phyloP scores from a whole-genome alignment of 2,113 vertebrate species.

The Zosterops hypoxanthus region DNA sequence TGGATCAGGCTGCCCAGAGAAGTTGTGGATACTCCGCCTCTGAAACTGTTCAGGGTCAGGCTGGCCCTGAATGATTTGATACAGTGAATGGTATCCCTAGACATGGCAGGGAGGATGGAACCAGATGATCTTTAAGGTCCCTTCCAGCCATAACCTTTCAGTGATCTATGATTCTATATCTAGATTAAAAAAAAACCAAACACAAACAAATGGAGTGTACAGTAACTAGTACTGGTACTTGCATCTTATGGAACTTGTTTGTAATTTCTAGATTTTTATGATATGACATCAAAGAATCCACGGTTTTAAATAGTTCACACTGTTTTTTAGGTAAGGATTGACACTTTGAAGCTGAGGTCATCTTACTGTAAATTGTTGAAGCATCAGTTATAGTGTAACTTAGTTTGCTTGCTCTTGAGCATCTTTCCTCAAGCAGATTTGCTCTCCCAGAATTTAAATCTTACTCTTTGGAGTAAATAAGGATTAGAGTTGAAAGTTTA shows the following conservation, averaged over 20 bases:
- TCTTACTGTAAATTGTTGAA: neutral
- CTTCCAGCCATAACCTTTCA: neutral
- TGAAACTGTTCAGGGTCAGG: neutral
- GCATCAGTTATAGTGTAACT: neutral
- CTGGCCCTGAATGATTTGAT: neutral
- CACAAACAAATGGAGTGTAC: neutral
- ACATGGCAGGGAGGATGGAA: neutral
- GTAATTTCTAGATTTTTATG: neutral
- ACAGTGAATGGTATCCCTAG: neutral
- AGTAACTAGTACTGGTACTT: neutral
- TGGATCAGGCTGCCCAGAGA: neutral
- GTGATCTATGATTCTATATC: neutral
- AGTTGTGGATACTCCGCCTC: neutral
- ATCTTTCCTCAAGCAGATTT: neutral
- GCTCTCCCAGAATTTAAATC: neutral
- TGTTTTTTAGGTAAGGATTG: neutral
- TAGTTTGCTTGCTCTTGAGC: neutral
- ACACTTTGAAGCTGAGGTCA: neutral
- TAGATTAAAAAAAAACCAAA: neutral
- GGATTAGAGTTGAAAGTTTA: neutral
- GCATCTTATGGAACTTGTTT: neutral
- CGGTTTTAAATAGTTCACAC: neutral
- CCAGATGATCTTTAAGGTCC: neutral
- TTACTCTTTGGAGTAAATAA: neutral
- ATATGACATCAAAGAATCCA: neutral